Base-by-base conservation (phyloP, 2,797 vertebrate species). In the Nasua narica region DNA sequence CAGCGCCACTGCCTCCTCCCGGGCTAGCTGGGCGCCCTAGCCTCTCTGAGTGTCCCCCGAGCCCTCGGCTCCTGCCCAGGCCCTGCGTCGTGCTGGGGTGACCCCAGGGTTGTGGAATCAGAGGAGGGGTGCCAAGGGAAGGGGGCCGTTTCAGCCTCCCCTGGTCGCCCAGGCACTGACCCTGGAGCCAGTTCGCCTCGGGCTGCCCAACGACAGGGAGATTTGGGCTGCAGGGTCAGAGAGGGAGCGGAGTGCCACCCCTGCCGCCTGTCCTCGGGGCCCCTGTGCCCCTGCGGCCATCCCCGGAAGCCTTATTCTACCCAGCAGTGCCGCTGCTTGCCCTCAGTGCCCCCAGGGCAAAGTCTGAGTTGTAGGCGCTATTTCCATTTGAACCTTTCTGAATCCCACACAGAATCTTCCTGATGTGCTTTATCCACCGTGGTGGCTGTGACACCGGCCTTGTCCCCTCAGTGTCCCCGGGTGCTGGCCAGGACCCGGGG, bases 171-270 rank as follows among this genome's bases (percentile, higher is more conserved):
- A 1, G 10, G 23, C 52, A 5, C 89, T 32, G 29, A 23, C 37
- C 84, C 29, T 35, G 50, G 18, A 52, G 52, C n/a, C 14, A 12
- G 43, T 50, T 90, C 14, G 1, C 46, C 9, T 37, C 7, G 0
- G 7, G 37, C 72, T 23, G 40, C 69, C 11, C 3, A 0, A 1
- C 3, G 8, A 40, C 1, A 1, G 43, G 3, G 9, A n/a, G 15
- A 13, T 48, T 21, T 27, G 12, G 15, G 21, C 12, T 58, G 10
- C 40, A 4, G 3, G 29, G 37, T 27, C 18, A 0, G 62, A 40
- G 40, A 94, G 79, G 67, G 15, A 37, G 46, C 4, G 3, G 19
- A 27, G 16, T 4, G 32, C 37, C 78, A 16, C 15, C 52, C 2
- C 3, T 1, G 5, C 72, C 0, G 1, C 43, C 72, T 37, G 50